phyloP scores from a whole-genome alignment of 2,888 invertebrate genomes.

The Calameuta filiformis region DNA sequence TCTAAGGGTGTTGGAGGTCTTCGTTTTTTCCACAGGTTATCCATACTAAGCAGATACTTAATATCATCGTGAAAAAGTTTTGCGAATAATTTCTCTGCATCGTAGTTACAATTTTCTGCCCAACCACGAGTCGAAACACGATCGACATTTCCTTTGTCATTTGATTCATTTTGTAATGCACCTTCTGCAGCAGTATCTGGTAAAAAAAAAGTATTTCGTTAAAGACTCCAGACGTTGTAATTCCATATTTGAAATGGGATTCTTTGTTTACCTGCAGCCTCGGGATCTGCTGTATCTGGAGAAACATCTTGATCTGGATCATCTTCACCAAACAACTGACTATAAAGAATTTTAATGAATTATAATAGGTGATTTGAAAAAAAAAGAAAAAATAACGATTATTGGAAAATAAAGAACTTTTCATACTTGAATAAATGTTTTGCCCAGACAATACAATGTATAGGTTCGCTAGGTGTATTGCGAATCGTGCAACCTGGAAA shows the following conservation, averaged over 20 bases:
- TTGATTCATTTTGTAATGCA: conserved; percentile 69
- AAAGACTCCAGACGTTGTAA: background rate
- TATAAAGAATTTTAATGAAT: conserved; percentile 59
- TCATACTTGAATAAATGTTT: conserved; percentile 97
- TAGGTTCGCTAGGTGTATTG: conserved; percentile 98
- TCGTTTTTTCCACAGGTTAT: conserved; percentile 93
- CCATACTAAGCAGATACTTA: conserved; percentile 92
- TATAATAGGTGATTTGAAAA: conserved; percentile 14
- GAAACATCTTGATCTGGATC: conserved; percentile 98
- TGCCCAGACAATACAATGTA: conserved; percentile 99
- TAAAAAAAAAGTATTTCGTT: conserved; percentile 11
- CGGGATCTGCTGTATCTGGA: conserved; percentile 96
- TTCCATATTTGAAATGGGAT: background rate
- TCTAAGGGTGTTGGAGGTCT: conserved; percentile 84
- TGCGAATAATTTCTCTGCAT: conserved; percentile 86
- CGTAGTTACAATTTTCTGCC: conserved; percentile 87
- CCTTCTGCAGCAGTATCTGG: conserved; percentile 70
- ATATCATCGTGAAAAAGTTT: conserved; percentile 97
- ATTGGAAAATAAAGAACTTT: conserved; percentile 4
- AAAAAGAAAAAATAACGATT: conserved; percentile 14
- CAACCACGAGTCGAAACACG: conserved; percentile 83
- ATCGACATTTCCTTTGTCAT: conserved; percentile 68
- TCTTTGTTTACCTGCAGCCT: conserved; percentile 75
- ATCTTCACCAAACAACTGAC: conserved; percentile 96
- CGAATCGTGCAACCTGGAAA: conserved; percentile 99